phyloP scores from a whole-genome alignment of 2,797 vertebrate species.

The Periparus ater region DNA sequence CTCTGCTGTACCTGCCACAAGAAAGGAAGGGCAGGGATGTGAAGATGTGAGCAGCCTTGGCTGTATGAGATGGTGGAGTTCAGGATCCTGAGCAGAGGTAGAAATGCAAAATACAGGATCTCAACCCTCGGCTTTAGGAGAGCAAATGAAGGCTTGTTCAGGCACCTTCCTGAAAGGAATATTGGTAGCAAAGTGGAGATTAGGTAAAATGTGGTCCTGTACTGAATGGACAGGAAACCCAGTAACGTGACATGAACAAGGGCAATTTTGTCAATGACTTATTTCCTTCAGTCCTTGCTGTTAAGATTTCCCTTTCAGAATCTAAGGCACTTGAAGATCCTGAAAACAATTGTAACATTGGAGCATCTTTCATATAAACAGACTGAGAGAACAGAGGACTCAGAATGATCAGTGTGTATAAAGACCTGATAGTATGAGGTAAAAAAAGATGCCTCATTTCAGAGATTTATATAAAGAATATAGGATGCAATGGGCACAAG shows the following conservation, averaged over 20 bases:
- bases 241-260: neutral
- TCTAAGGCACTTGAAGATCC: neutral
- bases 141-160: neutral
- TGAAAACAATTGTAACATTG: neutral
- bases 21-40: neutral
- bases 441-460: neutral
- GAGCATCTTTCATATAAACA: neutral
- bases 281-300: neutral
- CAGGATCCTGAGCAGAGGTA: neutral
- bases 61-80: neutral
- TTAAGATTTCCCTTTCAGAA: neutral
- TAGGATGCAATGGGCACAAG: neutral
- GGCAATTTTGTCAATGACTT: neutral
- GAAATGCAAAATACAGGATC: neutral
- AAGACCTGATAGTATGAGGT: neutral
- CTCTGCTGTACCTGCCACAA: neutral
- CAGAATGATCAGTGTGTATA: rapidly evolving
- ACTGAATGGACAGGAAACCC: neutral
- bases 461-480: neutral
- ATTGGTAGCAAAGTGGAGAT: neutral
- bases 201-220: neutral
- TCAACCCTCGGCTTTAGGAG: neutral
- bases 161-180: neutral
- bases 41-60: neutral
- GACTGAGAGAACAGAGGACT: neutral